A percentile compares a stretch with the other conserved stretches of the same genome.
Evolutionary conservation across 2,113 vertebrate species (phyloP).

Genomic region (Hippolais icterina): DNA sequence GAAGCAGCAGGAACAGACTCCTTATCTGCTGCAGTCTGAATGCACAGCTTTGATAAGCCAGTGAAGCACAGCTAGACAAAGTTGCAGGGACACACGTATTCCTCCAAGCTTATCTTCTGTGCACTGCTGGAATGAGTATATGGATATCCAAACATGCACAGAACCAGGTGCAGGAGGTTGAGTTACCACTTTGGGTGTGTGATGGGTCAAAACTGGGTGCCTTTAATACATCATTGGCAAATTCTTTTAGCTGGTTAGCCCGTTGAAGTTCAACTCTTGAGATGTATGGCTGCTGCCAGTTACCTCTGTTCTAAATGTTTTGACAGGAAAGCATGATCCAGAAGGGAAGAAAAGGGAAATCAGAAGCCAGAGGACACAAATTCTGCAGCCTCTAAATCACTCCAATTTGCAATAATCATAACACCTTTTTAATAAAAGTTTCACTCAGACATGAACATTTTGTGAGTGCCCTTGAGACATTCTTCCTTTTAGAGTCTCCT

Average conservation of each 20-base stretch:
- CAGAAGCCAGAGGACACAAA: not conserved
- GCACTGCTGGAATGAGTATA: not conserved
- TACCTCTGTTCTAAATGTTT: not conserved
- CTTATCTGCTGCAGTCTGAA: not conserved
- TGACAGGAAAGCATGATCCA: not conserved
- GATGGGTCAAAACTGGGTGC: not conserved
- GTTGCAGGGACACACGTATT: not conserved
- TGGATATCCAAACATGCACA: not conserved
- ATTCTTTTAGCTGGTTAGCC: not conserved
- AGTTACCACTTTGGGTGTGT: not conserved
- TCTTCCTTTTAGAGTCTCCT: not conserved
- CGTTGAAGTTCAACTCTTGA: not conserved
- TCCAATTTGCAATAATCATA: not conserved
- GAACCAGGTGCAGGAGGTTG: not conserved
- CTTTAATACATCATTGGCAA: not conserved
- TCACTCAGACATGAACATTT: not conserved
- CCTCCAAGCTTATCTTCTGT: not conserved
- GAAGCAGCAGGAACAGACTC: not conserved
- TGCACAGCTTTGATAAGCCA: not conserved
- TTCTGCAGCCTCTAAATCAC: not conserved
- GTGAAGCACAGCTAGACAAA: not conserved
- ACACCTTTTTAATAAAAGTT: not conserved
- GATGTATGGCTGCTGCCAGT: not conserved
- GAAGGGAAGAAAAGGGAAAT: not conserved
- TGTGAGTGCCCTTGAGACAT: not conserved